Evolutionary conservation across 2,113 vertebrate genomes (phyloP).

Genomic region (Sturnira hondurensis): DNA sequence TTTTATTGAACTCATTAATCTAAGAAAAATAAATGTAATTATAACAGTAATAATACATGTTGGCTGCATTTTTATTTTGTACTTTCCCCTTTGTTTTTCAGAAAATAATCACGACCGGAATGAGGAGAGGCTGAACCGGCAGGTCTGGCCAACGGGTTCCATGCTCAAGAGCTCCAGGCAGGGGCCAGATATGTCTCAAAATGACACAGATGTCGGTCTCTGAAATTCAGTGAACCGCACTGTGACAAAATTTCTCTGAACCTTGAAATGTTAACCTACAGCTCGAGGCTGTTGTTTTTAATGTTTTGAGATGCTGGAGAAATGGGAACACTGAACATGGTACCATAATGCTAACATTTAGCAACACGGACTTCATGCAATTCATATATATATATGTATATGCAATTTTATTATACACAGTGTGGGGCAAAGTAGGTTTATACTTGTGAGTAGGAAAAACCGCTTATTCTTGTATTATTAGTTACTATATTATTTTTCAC

Average conservation of each 20-base stretch:
- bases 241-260: constrained; percentile 58
- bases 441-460: not conserved
- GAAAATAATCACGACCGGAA: constrained; percentile 22
- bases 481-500: not conserved
- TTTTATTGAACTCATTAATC: constrained; percentile 77
- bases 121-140: not conserved
- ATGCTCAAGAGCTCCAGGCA: constrained; percentile 30
- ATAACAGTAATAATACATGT: constrained; percentile 52
- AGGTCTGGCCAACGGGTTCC: constrained; percentile 1
- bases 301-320: not conserved
- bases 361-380: not conserved
- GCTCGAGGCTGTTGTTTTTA: constrained; percentile 43
- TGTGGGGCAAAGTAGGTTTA: not conserved
- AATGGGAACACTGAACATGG: not conserved
- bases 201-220: constrained; percentile 47
- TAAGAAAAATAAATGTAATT: constrained; percentile 70
- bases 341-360: not conserved
- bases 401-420: not conserved
- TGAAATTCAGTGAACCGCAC: constrained; percentile 65
- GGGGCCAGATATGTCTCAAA: constrained; percentile 42
- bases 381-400: not conserved
- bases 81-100: constrained; percentile 15
- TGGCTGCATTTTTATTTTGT: constrained; percentile 41
- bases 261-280: constrained; percentile 58
- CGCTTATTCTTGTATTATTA: not conserved